phyloP scores from a whole-genome alignment of 2,797 vertebrate genomes.

The Pyrocephalus nanus region DNA sequence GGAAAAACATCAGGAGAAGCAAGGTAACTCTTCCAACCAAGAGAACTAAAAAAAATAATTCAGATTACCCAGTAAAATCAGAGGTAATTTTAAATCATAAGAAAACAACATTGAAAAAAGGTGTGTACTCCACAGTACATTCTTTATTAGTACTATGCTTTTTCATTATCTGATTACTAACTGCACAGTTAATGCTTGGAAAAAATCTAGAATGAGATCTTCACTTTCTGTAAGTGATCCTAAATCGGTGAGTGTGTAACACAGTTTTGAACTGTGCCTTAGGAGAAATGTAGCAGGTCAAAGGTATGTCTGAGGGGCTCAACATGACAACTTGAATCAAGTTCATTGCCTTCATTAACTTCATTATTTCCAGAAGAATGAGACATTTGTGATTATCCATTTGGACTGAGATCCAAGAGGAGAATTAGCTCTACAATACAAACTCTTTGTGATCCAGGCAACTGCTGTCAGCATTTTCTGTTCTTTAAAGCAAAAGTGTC shows the following conservation, averaged over 20 bases:
- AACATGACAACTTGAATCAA: background rate
- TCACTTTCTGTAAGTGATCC: background rate
- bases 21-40: background rate
- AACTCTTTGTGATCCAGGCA: background rate
- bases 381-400: background rate
- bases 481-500: background rate
- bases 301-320: background rate
- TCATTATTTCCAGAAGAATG: background rate
- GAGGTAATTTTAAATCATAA: background rate
- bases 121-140: background rate
- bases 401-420: background rate
- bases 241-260: accelerated
- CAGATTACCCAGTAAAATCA: background rate
- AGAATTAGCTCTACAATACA: background rate
- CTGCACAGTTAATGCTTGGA: background rate
- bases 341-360: background rate
- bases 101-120: background rate
- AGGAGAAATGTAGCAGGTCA: background rate
- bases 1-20: background rate
- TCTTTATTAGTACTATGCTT: background rate
- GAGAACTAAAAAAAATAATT: background rate
- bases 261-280: background rate
- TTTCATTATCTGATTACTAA: background rate
- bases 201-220: background rate
- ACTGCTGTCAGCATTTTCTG: background rate